A percentile compares a stretch with the other conserved stretches of the same genome.
These are phyloP conservation scores for Hycleus phaleratus DNA, from an alignment of 1,140 invertebrate genomes.

Conservation along the genomic window DNA sequence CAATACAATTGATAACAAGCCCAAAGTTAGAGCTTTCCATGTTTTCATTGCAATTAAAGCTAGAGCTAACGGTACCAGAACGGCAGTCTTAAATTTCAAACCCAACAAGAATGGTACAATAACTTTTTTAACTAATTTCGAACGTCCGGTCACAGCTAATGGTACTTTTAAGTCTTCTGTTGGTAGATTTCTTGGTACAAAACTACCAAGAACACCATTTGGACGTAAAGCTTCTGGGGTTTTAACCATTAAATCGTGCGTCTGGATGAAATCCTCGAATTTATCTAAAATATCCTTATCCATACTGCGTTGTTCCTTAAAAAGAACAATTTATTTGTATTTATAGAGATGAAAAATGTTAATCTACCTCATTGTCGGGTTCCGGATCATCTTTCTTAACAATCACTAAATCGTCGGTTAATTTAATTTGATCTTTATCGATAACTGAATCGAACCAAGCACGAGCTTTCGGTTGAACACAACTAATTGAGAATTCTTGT, in stretches of 20 bases:
- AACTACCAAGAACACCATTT: constrained; percentile 47
- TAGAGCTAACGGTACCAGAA: constrained; percentile 68
- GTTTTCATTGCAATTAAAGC: constrained; percentile 77
- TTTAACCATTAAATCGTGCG: constrained; percentile 55
- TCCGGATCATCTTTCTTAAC: constrained; percentile 51
- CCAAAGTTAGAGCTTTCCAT: constrained; percentile 78
- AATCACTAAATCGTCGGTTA: constrained; percentile 64
- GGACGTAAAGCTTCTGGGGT: constrained; percentile 52
- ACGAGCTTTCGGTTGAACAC: constrained; percentile 68
- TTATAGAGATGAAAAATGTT: background rate
- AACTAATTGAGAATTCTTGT: constrained; percentile 54
- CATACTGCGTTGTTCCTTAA: constrained; percentile 30
- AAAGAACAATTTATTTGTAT: constrained; percentile 14
- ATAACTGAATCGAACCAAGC: constrained; percentile 60
- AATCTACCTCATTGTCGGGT: constrained; percentile 35
- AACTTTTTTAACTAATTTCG: constrained; percentile 73
- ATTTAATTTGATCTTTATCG: constrained; percentile 57
- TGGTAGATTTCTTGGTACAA: constrained; percentile 60
- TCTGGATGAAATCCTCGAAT: constrained; percentile 56
- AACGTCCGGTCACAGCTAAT: constrained; percentile 43
- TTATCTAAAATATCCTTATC: constrained; percentile 48
- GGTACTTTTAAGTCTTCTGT: constrained; percentile 61
- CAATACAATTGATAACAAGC: constrained; percentile 71
- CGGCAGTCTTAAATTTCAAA: constrained; percentile 75
- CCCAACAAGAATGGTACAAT: constrained; percentile 75